Percentiles rank a stretch among this genome's conserved stretches.
Conservation (phyloP, 2,888 invertebrate species). For the Pollenia labialis region DNA sequence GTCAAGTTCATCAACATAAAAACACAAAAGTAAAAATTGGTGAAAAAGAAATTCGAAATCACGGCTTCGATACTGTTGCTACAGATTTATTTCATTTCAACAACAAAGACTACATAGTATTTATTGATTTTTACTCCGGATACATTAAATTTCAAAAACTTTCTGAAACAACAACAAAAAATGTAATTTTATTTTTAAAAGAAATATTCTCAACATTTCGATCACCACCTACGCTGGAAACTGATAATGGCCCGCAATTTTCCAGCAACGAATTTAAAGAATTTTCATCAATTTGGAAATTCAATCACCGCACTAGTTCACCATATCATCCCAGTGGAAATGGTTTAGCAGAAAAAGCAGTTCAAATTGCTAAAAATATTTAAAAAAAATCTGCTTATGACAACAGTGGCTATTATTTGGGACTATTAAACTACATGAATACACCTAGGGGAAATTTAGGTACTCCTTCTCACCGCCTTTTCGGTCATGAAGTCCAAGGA, state of each 20-base stretch:
- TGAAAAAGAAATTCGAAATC: neutral
- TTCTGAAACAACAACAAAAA: neutral
- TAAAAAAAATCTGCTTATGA: no score
- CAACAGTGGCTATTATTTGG: conserved; percentile 14
- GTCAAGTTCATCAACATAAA: neutral
- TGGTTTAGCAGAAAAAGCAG: conserved; percentile 29
- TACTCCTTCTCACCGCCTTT: neutral
- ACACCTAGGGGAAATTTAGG: no score
- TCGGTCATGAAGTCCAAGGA: neutral
- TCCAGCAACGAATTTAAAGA: neutral
- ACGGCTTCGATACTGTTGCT: neutral
- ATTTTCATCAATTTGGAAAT: conserved; percentile 19
- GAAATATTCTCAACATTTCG: neutral
- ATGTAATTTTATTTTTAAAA: neutral
- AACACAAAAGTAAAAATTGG: conserved; percentile 13
- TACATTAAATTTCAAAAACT: neutral
- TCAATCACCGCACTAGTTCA: neutral
- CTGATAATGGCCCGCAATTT: conserved; percentile 19
- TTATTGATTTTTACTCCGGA: neutral
- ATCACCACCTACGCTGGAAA: neutral
- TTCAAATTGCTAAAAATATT: conserved; percentile 16
- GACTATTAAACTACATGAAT: conserved; percentile 23
- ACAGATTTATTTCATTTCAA: conserved; percentile 14
- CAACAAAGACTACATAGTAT: conserved; percentile 2
- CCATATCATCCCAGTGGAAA: neutral